A percentile compares a stretch with the other conserved stretches of the same genome.
Evolutionary conservation across 2,797 vertebrate species (phyloP).

Genomic region (Nasua narica): DNA sequence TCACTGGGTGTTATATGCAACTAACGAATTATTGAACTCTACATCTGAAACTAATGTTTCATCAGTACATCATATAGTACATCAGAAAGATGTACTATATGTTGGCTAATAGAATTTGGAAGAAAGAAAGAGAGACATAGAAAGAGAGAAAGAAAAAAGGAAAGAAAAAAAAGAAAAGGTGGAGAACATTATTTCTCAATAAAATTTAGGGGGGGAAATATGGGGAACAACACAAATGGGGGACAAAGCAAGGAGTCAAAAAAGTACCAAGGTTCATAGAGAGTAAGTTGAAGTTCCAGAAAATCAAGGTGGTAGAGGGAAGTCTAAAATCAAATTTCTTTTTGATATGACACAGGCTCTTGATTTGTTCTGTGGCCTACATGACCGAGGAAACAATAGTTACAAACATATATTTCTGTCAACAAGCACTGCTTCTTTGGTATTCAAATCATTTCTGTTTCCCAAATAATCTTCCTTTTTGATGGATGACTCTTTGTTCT

Average conservation of each 20-base stretch:
- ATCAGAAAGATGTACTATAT: not conserved
- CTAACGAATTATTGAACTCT: not conserved
- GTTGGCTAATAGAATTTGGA: not conserved
- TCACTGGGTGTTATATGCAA: not conserved
- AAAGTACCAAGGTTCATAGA: not conserved
- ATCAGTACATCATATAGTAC: too few species aligned
- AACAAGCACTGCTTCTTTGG: conserved; percentile 30
- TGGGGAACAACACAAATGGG: not conserved
- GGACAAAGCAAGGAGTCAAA: not conserved
- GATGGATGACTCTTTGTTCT: conserved; percentile 37
- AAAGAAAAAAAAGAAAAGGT: not conserved
- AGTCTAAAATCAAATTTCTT: conserved; percentile 47
- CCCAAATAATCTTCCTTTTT: conserved; percentile 42
- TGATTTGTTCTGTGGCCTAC: conserved; percentile 12
- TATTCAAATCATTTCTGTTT: conserved; percentile 42
- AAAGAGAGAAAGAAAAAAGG: not conserved
- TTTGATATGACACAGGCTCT: not conserved
- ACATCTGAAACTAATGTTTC: not conserved
- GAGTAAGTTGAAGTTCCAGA: conserved; percentile 22
- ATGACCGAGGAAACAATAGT: conserved; percentile 14
- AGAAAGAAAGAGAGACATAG: not conserved
- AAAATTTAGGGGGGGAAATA: not conserved
- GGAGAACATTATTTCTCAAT: not conserved
- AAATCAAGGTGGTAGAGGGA: not conserved
- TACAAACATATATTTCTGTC: conserved; percentile 2